phyloP scores from a whole-genome alignment of 2,888 invertebrate species.

The Pelosia muscerda region DNA sequence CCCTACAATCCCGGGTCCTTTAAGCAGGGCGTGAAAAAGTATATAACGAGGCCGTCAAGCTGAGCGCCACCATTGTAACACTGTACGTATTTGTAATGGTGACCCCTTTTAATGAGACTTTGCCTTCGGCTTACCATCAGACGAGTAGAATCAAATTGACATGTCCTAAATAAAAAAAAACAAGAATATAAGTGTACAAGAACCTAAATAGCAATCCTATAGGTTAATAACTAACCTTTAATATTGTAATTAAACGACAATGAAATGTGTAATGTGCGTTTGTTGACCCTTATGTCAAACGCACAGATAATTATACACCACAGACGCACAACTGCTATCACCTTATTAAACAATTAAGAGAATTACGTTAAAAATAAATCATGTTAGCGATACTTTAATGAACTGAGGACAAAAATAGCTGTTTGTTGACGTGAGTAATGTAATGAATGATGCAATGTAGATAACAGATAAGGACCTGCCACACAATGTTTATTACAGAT shows the following conservation, averaged over 20 bases:
- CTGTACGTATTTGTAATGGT: no score
- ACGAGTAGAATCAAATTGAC: no score
- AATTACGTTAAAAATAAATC: conserved; percentile 10
- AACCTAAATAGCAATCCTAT: not conserved
- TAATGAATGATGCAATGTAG: conserved; percentile 13
- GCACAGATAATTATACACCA: not conserved
- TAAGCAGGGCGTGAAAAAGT: no score
- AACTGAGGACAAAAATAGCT: conserved; percentile 8
- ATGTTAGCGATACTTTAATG: not conserved
- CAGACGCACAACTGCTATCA: not conserved
- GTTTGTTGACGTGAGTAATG: conserved; percentile 8
- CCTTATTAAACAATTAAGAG: not conserved
- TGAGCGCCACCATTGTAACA: no score
- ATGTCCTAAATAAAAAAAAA: no score
- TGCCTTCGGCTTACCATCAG: no score
- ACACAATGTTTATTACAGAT: not conserved
- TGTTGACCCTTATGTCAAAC: not conserved
- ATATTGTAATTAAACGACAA: no score
- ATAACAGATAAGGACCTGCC: not conserved
- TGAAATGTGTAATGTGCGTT: no score
- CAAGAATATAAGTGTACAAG: not conserved
- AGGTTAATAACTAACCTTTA: not conserved
- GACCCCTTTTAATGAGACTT: no score
- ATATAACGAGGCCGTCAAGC: no score
- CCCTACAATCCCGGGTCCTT: no score